These are phyloP conservation scores for Diprion similis DNA, from an alignment of 1,140 invertebrate species.

Conservation along the genomic window DNA sequence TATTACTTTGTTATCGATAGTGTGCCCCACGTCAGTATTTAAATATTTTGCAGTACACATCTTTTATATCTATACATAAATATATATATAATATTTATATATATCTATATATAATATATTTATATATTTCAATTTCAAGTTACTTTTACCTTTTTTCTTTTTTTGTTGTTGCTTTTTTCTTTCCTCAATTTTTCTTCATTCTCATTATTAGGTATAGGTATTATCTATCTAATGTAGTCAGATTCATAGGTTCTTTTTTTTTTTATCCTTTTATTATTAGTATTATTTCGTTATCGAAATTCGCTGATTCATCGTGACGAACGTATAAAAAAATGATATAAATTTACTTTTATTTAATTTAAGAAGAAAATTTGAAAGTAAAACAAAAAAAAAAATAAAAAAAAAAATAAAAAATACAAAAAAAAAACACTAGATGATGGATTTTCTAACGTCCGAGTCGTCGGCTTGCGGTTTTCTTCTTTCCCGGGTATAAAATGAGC, in stretches of 20 bases:
- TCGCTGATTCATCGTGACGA: background rate
- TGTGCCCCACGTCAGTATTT: constrained; percentile 51
- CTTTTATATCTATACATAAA: constrained; percentile 45
- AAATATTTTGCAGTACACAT: constrained; percentile 59
- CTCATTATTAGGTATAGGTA: constrained; percentile 40
- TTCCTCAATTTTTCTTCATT: constrained; percentile 41
- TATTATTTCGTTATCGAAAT: background rate
- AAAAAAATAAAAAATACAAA: background rate
- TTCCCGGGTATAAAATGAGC: no score
- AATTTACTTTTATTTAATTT: background rate
- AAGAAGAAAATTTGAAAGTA: background rate
- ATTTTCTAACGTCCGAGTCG: no score
- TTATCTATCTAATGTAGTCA: constrained; percentile 52
- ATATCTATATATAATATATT: constrained; percentile 48
- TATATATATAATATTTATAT: constrained; percentile 42
- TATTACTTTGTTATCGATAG: constrained; percentile 38
- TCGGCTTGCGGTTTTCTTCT: no score
- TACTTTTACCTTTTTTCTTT: constrained; percentile 27
- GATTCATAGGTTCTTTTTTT: constrained; percentile 43
- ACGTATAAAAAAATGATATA: background rate
- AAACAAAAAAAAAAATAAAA: background rate
- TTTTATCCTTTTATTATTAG: constrained; percentile 15
- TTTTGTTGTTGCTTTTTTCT: constrained; percentile 42
- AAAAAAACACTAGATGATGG: no score
- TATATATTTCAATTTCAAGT: constrained; percentile 23